Evolutionary conservation across 2,797 vertebrate species (phyloP), one percentile per base, ranked within the genome.

Genomic region (Megaceryle alcyon): DNA sequence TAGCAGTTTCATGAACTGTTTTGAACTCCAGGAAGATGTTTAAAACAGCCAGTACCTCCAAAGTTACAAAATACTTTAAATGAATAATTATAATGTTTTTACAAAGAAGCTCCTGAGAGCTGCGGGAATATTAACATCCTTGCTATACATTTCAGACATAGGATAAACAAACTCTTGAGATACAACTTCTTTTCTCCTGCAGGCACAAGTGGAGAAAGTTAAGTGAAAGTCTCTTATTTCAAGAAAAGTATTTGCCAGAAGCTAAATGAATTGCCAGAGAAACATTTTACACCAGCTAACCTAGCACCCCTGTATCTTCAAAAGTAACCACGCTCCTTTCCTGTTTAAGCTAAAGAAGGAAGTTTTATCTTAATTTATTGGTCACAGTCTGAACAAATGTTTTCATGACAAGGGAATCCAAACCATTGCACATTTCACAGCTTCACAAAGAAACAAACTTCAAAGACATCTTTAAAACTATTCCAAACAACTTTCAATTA

Each of bases 371-470:
- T 66, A 33, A 92, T 73, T 82, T 81, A 81, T 61, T 9, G 5
- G 72, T n/a, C 51, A n/a, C 26, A 35, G 37, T 59, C 85, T 71
- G 64, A 90, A 92, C 29, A 86, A 82, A 41, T 81, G 48, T 78
- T 88, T 81, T 61, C 63, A 65, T 31, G 93, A 48, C 41, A n/a
- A 92, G 39, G 39, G 88, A 89, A 88, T 78, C 46, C 61, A 94
- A 89, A 82, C 7, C 54, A 51, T 23, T 43, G 41, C 33, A 89
- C 49, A 78, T 41, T 78, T 86, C 41, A 73, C 33, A 75, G 23
- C 41, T 86, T 82, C 20, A 59, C 82, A 48, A 81, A 56, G 28
- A 86, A 10, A 59, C 12, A 59, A 79, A 59, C 21, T 82, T 78
- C 51, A 79, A 65, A 65, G 21, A 15, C 12, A 76, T 14, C 14